Base-by-base conservation (phyloP, 2,113 vertebrate species). In the Pteruthius melanotis region DNA sequence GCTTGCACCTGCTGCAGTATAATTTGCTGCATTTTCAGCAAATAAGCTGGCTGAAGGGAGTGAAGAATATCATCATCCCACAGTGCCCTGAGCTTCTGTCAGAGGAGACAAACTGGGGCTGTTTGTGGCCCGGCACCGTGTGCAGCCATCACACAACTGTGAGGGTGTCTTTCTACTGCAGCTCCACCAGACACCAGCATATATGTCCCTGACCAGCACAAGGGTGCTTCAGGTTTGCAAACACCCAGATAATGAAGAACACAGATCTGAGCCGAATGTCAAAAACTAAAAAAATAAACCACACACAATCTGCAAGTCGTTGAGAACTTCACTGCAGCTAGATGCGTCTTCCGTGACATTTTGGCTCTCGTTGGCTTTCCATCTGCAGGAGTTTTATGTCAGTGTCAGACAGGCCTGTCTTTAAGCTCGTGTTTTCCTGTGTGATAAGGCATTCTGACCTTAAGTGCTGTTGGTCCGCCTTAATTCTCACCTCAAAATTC, bases 81-180 rank as follows among this genome's bases (percentile, higher is more conserved):
- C 33, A 23, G 81, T 17, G 50, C 85, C 84, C 50, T 24, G 15
- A 78, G 69, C 8, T 78, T 19, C 44, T 37, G 33, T 45, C 28
- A 16, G 7, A 72, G 54, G 66, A 42, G 77, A 60, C 37, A 60
- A 8, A 56, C 30, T 27, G 42, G 44, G 52, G 50, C 69, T 50
- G 1, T 53, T 74, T 28, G 72, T 81, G 74, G 40, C 56, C 74
- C 7, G 0, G 7, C 7, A 4, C 50, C 2, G 1, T 3, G 4
- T 11, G 27, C 45, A 53, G 50, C 59, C 31, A 4, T 75, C 75
- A 6, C 70, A 42, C 5, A 8, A 1, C 27, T 22, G 31, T 5
- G 22, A 28, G 13, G 7, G 9, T 35, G 28, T 19, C 65, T 19
- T n/a, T 15, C 20, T 15, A 1, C 2, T 28, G 24, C 14, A 7